These are phyloP conservation scores for Tetramorium bicarinatum DNA, from an alignment of 2,888 invertebrate species.

Conservation along the genomic window DNA sequence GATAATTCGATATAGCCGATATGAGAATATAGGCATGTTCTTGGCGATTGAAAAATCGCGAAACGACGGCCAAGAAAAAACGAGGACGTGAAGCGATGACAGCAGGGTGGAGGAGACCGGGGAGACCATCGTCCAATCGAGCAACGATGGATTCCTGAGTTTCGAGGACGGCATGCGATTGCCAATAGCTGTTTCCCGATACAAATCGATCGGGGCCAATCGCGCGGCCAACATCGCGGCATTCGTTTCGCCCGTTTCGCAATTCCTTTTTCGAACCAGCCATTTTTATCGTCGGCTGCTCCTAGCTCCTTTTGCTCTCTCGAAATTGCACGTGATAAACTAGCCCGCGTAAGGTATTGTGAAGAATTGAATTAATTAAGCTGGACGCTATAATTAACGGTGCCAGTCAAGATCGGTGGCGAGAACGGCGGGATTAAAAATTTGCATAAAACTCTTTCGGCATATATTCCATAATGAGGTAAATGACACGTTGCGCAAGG, in stretches of 20 bases:
- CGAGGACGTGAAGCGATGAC: conserved; percentile 67
- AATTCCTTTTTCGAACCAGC: conserved; percentile 74
- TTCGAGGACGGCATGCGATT: conserved; percentile 85
- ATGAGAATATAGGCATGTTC: conserved; percentile 70
- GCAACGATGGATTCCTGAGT: conserved; percentile 81
- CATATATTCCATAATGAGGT: conserved; percentile 38
- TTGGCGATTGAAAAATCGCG: conserved; percentile 77
- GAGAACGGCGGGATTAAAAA: conserved; percentile 45
- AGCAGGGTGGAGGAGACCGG: conserved; percentile 49
- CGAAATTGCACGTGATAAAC: not conserved
- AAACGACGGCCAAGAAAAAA: conserved; percentile 78
- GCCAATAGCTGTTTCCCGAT: conserved; percentile 84
- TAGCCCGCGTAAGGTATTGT: not conserved
- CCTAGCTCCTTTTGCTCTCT: conserved; percentile 45
- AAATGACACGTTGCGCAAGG: conserved; percentile 57
- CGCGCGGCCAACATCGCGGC: conserved; percentile 75
- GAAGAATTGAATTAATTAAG: conserved; percentile 33
- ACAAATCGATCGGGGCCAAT: conserved; percentile 82
- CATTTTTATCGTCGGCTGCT: conserved; percentile 73
- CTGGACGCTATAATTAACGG: conserved; percentile 26
- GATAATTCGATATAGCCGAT: conserved; percentile 63
- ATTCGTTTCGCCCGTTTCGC: conserved; percentile 72
- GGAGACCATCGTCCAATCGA: conserved; percentile 63
- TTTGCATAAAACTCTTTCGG: conserved; percentile 38
- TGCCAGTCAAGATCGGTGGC: conserved; percentile 6